Conservation (phyloP, 1,140 invertebrate genomes). For the Conus ventricosus region DNA sequence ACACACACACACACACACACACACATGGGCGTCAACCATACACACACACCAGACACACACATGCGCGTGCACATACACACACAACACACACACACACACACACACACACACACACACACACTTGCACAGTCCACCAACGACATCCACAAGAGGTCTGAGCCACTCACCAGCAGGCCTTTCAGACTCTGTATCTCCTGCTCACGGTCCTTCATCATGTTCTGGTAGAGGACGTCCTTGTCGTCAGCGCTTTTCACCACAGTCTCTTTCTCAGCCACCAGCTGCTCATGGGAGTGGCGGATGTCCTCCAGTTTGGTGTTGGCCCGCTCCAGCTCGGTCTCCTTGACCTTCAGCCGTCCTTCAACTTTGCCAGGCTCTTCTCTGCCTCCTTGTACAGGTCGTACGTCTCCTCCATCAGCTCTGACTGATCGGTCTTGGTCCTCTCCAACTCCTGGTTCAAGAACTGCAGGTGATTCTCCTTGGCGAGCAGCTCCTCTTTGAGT, state of each 20-base stretch:
- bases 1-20: too few species aligned
- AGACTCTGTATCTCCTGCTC: constrained; percentile 28
- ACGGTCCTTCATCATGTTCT: constrained; percentile 27
- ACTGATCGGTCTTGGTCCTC: constrained; percentile 40
- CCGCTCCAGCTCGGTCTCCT: constrained; percentile 37
- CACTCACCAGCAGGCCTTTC: constrained; percentile 18
- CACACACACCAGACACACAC: too few species aligned
- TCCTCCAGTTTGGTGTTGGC: constrained; percentile 34
- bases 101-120: background rate
- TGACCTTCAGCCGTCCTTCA: constrained; percentile 35
- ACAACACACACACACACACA: too few species aligned
- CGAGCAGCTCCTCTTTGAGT: constrained; percentile 35
- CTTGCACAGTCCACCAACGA: background rate
- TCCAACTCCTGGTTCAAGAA: constrained; percentile 43
- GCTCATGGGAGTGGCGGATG: background rate
- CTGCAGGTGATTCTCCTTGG: constrained; percentile 40
- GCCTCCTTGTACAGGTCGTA: constrained; percentile 46
- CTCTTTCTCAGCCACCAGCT: constrained; percentile 24
- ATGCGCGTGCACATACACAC: too few species aligned
- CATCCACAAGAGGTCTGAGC: background rate
- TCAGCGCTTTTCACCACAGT: background rate
- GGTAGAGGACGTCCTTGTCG: constrained; percentile 19
- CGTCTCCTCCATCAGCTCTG: constrained; percentile 47
- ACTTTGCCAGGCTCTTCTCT: constrained; percentile 40
- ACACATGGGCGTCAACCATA: too few species aligned